Evolutionary conservation across 2,888 invertebrate species (phyloP).

Genomic region (Coelopa pilipes): DNA sequence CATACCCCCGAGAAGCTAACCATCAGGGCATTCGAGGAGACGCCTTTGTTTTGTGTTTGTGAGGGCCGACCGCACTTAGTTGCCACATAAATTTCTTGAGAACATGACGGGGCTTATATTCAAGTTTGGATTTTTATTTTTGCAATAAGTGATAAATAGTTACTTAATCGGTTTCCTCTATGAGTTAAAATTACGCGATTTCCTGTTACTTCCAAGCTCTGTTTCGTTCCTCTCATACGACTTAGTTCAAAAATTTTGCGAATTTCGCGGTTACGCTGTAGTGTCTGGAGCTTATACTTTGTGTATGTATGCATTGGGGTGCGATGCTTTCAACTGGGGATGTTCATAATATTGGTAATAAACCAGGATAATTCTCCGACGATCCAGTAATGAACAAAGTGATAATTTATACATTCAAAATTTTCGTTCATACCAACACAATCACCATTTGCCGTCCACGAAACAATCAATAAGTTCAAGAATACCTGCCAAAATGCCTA

Average conservation of each 20-base stretch:
- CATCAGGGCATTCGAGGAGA: constrained; percentile 7
- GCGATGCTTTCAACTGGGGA: background rate
- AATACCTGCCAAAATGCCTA: background rate
- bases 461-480: background rate
- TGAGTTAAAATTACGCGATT: too few species aligned
- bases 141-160: background rate
- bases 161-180: too few species aligned
- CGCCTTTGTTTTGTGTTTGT: constrained; percentile 30
- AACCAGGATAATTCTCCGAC: background rate
- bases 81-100: constrained; percentile 39
- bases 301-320: constrained; percentile 31
- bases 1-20: constrained; percentile 7
- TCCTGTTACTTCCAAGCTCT: too few species aligned
- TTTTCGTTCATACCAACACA: background rate
- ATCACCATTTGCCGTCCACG: background rate
- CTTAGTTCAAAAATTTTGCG: too few species aligned
- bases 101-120: constrained; percentile 35
- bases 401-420: background rate
- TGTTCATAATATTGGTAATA: constrained; percentile 18
- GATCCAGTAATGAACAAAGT: too few species aligned
- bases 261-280: background rate
- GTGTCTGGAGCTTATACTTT: constrained; percentile 31
- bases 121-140: background rate
- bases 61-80: constrained; percentile 27
- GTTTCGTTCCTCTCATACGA: too few species aligned